A percentile compares a stretch with the other conserved stretches of the same genome.
Evolutionary conservation across 2,797 vertebrate genomes (phyloP).

Genomic region (Hydrophis major): DNA sequence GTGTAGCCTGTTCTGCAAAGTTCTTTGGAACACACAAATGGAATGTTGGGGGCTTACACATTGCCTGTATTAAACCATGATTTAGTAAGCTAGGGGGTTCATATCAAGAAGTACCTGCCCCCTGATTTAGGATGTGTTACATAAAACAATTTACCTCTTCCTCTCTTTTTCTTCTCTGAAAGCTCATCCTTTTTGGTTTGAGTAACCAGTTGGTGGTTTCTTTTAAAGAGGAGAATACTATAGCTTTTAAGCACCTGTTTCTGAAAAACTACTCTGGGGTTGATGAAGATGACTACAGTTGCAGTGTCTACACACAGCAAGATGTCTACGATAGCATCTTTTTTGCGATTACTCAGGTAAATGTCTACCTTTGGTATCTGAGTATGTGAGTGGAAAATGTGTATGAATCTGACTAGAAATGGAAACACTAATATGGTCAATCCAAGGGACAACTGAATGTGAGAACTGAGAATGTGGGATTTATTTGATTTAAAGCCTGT

Average conservation of each 20-base stretch:
- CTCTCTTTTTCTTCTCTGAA: slow-evolving; percentile 5
- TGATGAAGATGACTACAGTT: slow-evolving; percentile 89
- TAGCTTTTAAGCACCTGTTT: slow-evolving; percentile 92
- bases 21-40: neutral
- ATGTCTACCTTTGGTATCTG: slow-evolving; percentile 42
- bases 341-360: slow-evolving; percentile 86
- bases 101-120: neutral
- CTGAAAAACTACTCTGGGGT: slow-evolving; percentile 84
- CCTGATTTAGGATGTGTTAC: neutral
- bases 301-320: slow-evolving; percentile 84
- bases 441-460: neutral
- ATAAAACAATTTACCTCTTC: neutral
- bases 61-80: neutral
- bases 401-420: neutral
- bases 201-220: slow-evolving; percentile 95
- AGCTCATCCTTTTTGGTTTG: slow-evolving; percentile 93
- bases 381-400: neutral
- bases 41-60: neutral
- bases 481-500: neutral
- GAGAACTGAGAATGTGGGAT: neutral
- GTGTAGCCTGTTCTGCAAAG: neutral
- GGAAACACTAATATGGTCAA: neutral
- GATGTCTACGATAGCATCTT: slow-evolving; percentile 82
- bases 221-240: slow-evolving; percentile 90
- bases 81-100: neutral